Base-by-base conservation (phyloP, 2,113 vertebrate species). In the Alectura lathami region DNA sequence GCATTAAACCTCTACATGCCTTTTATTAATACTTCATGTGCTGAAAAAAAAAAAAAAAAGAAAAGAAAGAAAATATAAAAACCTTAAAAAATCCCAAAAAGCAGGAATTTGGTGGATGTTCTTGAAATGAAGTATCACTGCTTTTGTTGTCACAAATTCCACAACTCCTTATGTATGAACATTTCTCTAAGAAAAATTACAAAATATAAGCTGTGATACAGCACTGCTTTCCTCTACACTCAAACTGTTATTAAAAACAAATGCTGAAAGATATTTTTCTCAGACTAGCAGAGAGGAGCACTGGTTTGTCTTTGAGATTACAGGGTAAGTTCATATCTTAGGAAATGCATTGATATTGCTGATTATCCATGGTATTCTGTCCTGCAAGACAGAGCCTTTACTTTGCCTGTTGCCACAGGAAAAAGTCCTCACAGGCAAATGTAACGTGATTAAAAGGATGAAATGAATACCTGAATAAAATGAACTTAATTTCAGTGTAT, bases 1-100 rank as follows among this genome's bases (percentile, higher is more conserved):
- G 29, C 45, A 26, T 95, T 96, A 95, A 95, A 88, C 36, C 34
- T 91, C 66, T 76, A 11, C 4, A 12, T 74, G 42, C 50, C 50
- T 47, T 83, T 68, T 86, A 86, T 27, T 84, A 94, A 76, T 51
- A 89, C 18, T 93, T 97, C 60, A 69, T n/a, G 15, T 74, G 40
- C n/a, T 62, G 36, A 83, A 86, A 57, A 92, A 90, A 89, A n/a
- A 51, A 27, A 81, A 86, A 54, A 91, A 91, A 88, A n/a, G 36
- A 81, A 86, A 48, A 92, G 89, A 89, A 30, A 29, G 26, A 51
- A 26, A n/a, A n/a, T n/a, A n/a, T n/a, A n/a, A n/a, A 57, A n/a
- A 11, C 30, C 54, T n/a, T 7, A 27, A 40, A 84, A 22, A 23
- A 12, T 0, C 11, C 30, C 59, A 16, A 36, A 7, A 12, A 69